Conservation (phyloP, 2,113 vertebrate species). For the Jaculus jaculus region DNA sequence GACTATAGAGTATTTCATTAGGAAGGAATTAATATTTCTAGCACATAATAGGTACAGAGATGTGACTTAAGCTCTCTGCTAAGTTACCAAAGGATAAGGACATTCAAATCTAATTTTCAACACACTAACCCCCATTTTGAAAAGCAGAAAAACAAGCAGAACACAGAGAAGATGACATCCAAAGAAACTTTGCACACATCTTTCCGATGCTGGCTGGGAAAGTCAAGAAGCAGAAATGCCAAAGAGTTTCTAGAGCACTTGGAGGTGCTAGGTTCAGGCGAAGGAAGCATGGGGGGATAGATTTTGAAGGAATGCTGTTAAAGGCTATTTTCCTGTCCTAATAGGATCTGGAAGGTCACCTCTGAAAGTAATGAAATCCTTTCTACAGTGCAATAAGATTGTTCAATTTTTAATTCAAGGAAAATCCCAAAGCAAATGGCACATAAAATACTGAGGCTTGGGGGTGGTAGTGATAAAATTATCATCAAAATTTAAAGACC, state of each 20-base stretch:
- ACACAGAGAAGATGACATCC: not conserved
- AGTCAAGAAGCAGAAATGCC: slow-evolving; percentile 36
- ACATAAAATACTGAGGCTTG: slow-evolving; percentile 68
- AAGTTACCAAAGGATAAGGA: not conserved
- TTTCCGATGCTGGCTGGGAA: not conserved
- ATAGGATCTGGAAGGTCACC: slow-evolving; percentile 80
- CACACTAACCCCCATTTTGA: not conserved
- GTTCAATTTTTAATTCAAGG: slow-evolving; percentile 80
- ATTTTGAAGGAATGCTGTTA: slow-evolving; percentile 60
- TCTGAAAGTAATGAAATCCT: slow-evolving; percentile 78
- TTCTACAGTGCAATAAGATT: slow-evolving; percentile 72
- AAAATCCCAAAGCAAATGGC: slow-evolving; percentile 76
- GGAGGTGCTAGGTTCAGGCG: slow-evolving; percentile 26
- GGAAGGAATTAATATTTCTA: not conserved
- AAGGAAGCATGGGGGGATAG: slow-evolving; percentile 14
- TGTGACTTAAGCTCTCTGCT: not conserved
- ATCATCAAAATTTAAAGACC: slow-evolving; percentile 73
- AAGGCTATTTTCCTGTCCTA: slow-evolving; percentile 75
- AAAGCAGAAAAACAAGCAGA: not conserved
- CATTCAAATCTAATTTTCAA: not conserved
- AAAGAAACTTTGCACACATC: not conserved
- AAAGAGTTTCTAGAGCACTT: slow-evolving; percentile 41
- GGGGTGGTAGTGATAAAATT: slow-evolving; percentile 71
- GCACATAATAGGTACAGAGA: not conserved
- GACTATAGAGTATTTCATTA: not conserved